Evolutionary conservation across 2,888 invertebrate species (phyloP).

Genomic region (Leuctra nigra): DNA sequence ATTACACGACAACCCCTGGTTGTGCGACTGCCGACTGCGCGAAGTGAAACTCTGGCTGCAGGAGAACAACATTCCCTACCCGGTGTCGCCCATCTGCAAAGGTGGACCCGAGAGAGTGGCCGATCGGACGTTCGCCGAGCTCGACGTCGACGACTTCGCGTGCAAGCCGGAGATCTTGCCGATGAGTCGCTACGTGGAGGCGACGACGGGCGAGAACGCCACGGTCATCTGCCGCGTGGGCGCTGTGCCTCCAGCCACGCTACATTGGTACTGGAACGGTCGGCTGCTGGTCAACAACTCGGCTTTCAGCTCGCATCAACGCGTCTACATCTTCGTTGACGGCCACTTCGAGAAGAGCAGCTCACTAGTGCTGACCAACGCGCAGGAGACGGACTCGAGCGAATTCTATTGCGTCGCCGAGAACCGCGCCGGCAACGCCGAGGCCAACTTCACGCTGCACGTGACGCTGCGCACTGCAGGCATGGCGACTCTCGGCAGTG

Average conservation of each 20-base stretch:
- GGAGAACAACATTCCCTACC: slow-evolving; percentile 65
- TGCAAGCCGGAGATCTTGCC: slow-evolving; percentile 67
- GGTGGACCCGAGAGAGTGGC: slow-evolving; percentile 62
- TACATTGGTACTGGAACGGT: slow-evolving; percentile 86
- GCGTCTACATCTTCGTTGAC: slow-evolving; percentile 67
- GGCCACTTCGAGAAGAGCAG: slow-evolving; percentile 71
- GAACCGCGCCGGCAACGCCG: slow-evolving; percentile 80
- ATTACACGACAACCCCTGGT: slow-evolving; percentile 82
- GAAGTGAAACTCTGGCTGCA: slow-evolving; percentile 77
- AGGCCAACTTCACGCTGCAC: slow-evolving; percentile 83
- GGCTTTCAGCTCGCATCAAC: slow-evolving; percentile 70
- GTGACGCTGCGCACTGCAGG: slow-evolving; percentile 71
- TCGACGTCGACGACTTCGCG: slow-evolving; percentile 76
- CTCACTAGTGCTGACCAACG: slow-evolving; percentile 68
- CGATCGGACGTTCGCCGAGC: slow-evolving; percentile 66
- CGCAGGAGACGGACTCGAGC: slow-evolving; percentile 73
- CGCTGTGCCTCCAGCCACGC: slow-evolving; percentile 70
- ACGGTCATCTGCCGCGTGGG: slow-evolving; percentile 76
- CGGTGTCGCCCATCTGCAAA: slow-evolving; percentile 71
- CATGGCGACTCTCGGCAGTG: slow-evolving; percentile 72
- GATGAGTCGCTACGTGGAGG: slow-evolving; percentile 68
- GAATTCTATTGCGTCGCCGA: slow-evolving; percentile 87
- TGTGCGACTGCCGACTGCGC: slow-evolving; percentile 77
- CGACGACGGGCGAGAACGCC: slow-evolving; percentile 75
- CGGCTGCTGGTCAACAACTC: slow-evolving; percentile 69